Percentiles rank a stretch among this genome's conserved stretches.
Evolutionary conservation across 2,797 vertebrate genomes (phyloP).

Genomic region (Calcarius lapponicus): DNA sequence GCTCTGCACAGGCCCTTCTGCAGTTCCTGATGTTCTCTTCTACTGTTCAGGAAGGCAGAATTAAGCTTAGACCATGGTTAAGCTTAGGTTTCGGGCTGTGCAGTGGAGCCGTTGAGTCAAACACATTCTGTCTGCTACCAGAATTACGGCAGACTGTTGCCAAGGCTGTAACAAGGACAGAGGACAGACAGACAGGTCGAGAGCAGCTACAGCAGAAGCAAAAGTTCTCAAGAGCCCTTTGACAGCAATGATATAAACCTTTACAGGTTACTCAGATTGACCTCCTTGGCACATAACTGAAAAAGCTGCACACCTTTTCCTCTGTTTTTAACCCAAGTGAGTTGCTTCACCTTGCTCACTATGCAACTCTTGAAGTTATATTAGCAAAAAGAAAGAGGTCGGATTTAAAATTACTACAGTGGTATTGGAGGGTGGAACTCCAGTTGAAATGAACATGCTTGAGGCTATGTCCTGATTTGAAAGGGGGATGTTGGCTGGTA

Average conservation of each 20-base stretch:
- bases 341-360: not conserved
- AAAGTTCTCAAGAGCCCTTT: not conserved
- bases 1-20: not conserved
- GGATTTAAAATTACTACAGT: not conserved
- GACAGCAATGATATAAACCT: not conserved
- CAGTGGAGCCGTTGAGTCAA: not conserved
- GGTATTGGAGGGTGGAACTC: not conserved
- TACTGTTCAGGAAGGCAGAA: not conserved
- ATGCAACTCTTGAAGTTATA: not conserved
- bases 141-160: not conserved
- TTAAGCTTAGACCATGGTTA: not conserved
- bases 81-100: not conserved
- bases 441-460: not conserved
- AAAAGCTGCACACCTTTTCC: not conserved
- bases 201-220: not conserved
- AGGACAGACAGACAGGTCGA: not conserved
- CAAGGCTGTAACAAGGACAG: not conserved
- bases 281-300: not conserved
- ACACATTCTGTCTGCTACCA: not conserved
- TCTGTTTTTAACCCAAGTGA: not conserved
- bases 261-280: not conserved
- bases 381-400: not conserved
- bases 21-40: not conserved
- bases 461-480: not conserved
- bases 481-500: not conserved